Evolutionary conservation across 2,797 vertebrate genomes (phyloP), one percentile per base, ranked within the genome.

Genomic region (Acanthurus lineatus): DNA sequence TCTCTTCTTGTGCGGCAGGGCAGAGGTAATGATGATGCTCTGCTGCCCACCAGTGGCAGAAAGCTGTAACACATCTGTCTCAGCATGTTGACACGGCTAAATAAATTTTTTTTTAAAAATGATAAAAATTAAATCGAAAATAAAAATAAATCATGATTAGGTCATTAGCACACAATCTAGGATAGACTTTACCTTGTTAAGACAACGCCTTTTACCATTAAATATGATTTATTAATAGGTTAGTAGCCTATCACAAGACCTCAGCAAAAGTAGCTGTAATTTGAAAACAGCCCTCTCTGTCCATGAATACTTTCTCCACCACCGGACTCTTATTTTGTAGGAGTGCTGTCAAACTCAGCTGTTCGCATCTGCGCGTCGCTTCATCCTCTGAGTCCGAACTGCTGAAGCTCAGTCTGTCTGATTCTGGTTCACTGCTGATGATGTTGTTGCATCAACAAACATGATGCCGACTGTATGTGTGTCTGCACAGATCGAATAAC

Each of bases 281-380:
- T n/a, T n/a, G n/a, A n/a, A n/a, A n/a, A n/a, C n/a, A n/a, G n/a
- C n/a, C n/a, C n/a, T n/a, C n/a, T n/a, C n/a, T n/a, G n/a, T n/a
- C n/a, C n/a, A n/a, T n/a, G n/a, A 16, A 7, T 45, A 12, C 16
- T 51, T 9, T 19, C 22, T 19, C n/a, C 60, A 8, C 4, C 38
- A 0, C 28, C 4, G 52, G 70, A 5, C 75, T 73, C 72, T 84
- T 88, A 84, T 81, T 87, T 81, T 90, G 87, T 54, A 81, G 69
- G 2, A 48, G 20, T 4, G 74, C 88, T 90, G 88, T 92, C 88
- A 89, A 58, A 82, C 28, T 84, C 89, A 88, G 81, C 83, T 88
- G 83, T 62, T 65, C 72, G 75, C 56, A 20, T 40, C 19, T 59
- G 53, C 16, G 64, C 44, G 52, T 47, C 25, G 10, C 48, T 51